These are phyloP conservation scores for Rhabditoides inermis DNA, from an alignment of 2,888 invertebrate species.

Conservation along the genomic window DNA sequence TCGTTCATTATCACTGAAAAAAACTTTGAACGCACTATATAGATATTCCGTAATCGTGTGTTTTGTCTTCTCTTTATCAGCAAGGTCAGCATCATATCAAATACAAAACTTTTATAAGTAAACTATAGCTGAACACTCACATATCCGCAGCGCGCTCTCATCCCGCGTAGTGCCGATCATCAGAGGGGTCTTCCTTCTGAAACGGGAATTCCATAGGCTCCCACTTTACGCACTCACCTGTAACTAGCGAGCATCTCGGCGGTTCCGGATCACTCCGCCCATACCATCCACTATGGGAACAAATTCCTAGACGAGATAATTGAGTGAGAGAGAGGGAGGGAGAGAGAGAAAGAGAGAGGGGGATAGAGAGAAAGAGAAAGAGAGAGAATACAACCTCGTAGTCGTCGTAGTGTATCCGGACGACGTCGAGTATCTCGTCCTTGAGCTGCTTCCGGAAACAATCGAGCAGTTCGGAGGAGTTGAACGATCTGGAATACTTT, in stretches of 20 bases:
- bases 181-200: slow-evolving; percentile 40
- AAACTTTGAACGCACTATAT: too few species aligned
- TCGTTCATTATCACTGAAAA: slow-evolving; percentile 47
- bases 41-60: too few species aligned
- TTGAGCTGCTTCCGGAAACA: slow-evolving; percentile 46
- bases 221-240: too few species aligned
- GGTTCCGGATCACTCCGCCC: slow-evolving; percentile 43
- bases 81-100: background rate
- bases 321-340: too few species aligned
- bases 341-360: too few species aligned
- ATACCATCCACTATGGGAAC: slow-evolving; percentile 51
- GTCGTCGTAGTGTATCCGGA: slow-evolving; percentile 40
- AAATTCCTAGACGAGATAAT: too few species aligned
- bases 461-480: slow-evolving; percentile 46
- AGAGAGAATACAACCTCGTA: too few species aligned
- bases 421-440: slow-evolving; percentile 46
- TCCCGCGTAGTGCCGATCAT: slow-evolving; percentile 51
- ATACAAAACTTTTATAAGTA: too few species aligned
- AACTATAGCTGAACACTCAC: too few species aligned
- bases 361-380: too few species aligned
- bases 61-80: too few species aligned
- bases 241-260: slow-evolving; percentile 30
- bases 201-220: slow-evolving; percentile 39
- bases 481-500: slow-evolving; percentile 40
- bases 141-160: slow-evolving; percentile 46